Base-by-base conservation (phyloP, 2,113 vertebrate species). In the Damaliscus lunatus region DNA sequence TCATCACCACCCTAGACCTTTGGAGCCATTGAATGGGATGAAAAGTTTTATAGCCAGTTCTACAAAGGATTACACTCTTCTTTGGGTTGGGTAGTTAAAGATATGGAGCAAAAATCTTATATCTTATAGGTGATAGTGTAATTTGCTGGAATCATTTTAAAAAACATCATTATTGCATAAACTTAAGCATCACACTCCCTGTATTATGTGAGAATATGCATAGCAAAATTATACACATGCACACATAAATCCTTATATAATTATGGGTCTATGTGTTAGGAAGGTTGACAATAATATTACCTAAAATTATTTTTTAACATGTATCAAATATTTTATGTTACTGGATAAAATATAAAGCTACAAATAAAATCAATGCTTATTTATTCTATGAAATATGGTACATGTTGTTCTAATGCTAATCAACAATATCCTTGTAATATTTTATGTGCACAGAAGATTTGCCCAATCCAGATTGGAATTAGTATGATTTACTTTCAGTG, bases 391-490 rank as follows among this genome's bases (percentile, higher is more conserved):
- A 19, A 94, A 80, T 4, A 85, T 81, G 36, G 13, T 29, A 17
- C 29, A 6, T 77, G 1, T 48, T 93, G 10, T 40, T 91, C 6
- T 74, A 57, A 64, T 46, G 46, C 1, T 96, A 55, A 74, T 36
- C 29, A 83, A 50, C 15, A 48, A 31, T 78, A 14, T n/a, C 3
- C 13, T 90, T 67, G 55, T 10, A 93, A 16, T 89, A 64, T 77
- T 93, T 91, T 88, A 84, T 53, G 53, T 91, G 9, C 16, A 71
- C 10, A 80, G 40, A 85, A 85, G 33, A 59, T 86, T 78, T 62
- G 5, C 7, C 31, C 13, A 14, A 43, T 36, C 53, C 89, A 59
- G 9, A 46, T 36, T 52, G 48, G n/a, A 9, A 71, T 57, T 33
- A 36, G 13, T 4, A 48, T 78, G 2, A 48, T 52, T 95, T 84